Percentiles rank a stretch among this genome's conserved stretches.
phyloP scores from a whole-genome alignment of 2,888 invertebrate species.

The Cephonodes hylas region DNA sequence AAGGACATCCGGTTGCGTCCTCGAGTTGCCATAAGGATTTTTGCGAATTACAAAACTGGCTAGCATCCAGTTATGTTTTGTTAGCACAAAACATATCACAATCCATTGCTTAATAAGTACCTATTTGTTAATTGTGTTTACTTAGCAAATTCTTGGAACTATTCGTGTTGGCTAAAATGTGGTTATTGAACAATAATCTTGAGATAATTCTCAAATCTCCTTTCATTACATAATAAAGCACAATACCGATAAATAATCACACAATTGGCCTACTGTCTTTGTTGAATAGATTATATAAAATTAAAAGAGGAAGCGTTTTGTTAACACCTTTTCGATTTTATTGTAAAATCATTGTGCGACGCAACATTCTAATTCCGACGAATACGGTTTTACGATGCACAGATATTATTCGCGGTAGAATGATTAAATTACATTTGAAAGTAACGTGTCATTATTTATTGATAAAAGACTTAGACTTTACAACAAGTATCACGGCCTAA shows the following conservation, averaged over 20 bases:
- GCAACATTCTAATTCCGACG: not conserved
- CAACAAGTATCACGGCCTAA: not conserved
- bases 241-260: not conserved
- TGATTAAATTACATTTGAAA: constrained; percentile 12
- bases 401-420: not conserved
- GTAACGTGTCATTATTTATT: not conserved
- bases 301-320: constrained; percentile 1
- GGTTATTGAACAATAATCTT: not conserved
- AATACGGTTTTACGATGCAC: not conserved
- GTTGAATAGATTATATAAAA: not conserved
- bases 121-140: not conserved
- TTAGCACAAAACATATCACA: not conserved
- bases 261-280: not conserved
- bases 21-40: not conserved
- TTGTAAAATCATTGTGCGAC: not conserved
- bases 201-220: not conserved
- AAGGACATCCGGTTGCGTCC: not conserved
- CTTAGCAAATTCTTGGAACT: not conserved
- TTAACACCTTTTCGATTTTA: not conserved
- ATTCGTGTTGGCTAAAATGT: not conserved
- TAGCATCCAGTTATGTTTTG: no score
- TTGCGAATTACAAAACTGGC: not conserved
- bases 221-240: not conserved
- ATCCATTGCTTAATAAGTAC: not conserved
- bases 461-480: no score